Evolutionary conservation across 2,888 invertebrate genomes (phyloP).

Genomic region (Pardosa pseudoannulata): DNA sequence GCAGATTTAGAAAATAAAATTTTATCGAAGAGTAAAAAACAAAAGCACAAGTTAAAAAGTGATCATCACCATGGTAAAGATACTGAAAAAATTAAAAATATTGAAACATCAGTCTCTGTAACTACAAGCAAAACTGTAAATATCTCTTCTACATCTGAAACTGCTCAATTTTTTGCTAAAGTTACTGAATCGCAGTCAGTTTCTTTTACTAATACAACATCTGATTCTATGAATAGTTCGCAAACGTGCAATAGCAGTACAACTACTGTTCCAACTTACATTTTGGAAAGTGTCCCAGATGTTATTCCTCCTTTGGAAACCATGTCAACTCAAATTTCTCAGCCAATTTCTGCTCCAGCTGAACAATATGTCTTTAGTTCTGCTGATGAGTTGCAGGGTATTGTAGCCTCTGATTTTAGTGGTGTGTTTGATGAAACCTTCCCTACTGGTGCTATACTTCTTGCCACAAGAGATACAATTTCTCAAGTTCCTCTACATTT

Average conservation of each 20-base stretch:
- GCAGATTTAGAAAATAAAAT: conserved; percentile 21
- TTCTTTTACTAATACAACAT: not conserved
- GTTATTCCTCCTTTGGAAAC: conserved; percentile 26
- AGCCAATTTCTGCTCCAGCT: conserved; percentile 49
- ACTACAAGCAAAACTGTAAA: not conserved
- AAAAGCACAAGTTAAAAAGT: conserved; percentile 59
- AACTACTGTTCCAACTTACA: conserved; percentile 32
- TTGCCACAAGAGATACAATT: conserved; percentile 57
- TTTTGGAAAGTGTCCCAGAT: conserved; percentile 45
- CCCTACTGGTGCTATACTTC: conserved; percentile 62
- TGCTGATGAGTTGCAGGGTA: conserved; percentile 58
- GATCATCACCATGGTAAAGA: conserved; percentile 55
- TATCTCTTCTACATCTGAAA: not conserved
- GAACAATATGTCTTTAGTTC: conserved; percentile 42
- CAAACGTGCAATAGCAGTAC: conserved; percentile 31
- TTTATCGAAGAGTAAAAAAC: conserved; percentile 59
- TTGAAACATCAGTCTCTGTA: not conserved
- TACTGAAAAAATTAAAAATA: conserved; percentile 48
- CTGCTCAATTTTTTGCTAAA: conserved; percentile 1
- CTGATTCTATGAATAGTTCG: conserved; percentile 18
- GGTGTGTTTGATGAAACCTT: conserved; percentile 67
- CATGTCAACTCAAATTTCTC: conserved; percentile 31
- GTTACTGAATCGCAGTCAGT: not conserved
- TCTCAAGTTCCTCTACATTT: conserved; percentile 69
- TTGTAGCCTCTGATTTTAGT: conserved; percentile 53